Percentiles rank a stretch among this genome's conserved stretches.
These are phyloP conservation scores for Hemicordylus capensis DNA, from an alignment of 2,113 vertebrate species.

Conservation along the genomic window DNA sequence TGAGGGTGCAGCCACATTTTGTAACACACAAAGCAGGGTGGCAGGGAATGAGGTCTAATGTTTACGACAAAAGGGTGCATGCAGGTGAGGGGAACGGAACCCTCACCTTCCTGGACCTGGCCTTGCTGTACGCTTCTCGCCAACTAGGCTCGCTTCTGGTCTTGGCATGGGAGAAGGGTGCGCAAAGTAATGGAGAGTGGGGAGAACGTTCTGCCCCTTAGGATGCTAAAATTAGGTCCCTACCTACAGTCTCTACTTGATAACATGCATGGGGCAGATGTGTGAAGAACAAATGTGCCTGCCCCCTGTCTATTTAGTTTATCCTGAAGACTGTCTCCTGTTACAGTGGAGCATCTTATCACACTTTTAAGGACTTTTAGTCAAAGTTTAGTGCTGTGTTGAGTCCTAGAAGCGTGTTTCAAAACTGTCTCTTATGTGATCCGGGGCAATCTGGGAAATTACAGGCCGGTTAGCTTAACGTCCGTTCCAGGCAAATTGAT, in stretches of 20 bases:
- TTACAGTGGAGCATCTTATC: background rate
- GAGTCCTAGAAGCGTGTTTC: too few relatives aligned
- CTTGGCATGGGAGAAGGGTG: background rate
- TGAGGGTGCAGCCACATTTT: too few relatives aligned
- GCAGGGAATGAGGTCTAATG: too few relatives aligned
- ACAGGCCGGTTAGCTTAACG: too few relatives aligned
- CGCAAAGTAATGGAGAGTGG: background rate
- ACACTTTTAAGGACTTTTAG: too few relatives aligned
- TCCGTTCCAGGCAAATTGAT: too few relatives aligned
- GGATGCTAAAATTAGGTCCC: background rate
- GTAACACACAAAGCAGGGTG: too few relatives aligned
- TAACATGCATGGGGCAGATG: background rate
- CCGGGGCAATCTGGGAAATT: too few relatives aligned
- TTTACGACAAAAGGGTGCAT: background rate
- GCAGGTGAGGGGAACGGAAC: background rate
- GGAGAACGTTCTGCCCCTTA: background rate
- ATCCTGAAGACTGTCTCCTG: background rate
- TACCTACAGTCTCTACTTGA: background rate
- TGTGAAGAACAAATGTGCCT: background rate
- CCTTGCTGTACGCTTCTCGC: background rate
- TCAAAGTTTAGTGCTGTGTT: too few relatives aligned
- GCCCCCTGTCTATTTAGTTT: background rate
- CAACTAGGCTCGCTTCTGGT: background rate
- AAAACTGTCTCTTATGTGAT: too few relatives aligned
- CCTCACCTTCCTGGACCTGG: background rate